These are phyloP conservation scores for Heliothis subflexa DNA, from an alignment of 1,140 invertebrate genomes.

Conservation along the genomic window DNA sequence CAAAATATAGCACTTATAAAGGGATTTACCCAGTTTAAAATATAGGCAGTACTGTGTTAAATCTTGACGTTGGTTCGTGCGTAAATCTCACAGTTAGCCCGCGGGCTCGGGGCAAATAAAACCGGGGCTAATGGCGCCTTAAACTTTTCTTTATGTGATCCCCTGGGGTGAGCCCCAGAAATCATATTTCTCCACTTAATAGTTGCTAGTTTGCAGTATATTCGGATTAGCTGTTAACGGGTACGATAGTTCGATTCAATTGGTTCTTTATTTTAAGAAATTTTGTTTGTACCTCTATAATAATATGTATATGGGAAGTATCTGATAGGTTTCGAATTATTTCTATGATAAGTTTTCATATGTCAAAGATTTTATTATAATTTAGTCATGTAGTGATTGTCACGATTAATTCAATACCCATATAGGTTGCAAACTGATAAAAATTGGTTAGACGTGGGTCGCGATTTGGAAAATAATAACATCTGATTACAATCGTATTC, in stretches of 20 bases:
- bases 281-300: too few relatives aligned
- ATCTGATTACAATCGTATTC: not conserved
- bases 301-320: not conserved
- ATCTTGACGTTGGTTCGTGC: constrained; percentile 44
- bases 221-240: constrained; percentile 56
- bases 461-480: too few relatives aligned
- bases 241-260: constrained; percentile 6
- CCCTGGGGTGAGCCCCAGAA: constrained; percentile 58
- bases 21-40: constrained; percentile 45
- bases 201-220: constrained; percentile 60
- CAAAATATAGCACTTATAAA: constrained; percentile 27
- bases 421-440: too few relatives aligned
- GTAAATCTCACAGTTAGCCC: constrained; percentile 57
- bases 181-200: constrained; percentile 67
- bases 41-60: constrained; percentile 42
- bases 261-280: not conserved
- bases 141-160: constrained; percentile 71
- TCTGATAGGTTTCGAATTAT: too few relatives aligned
- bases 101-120: constrained; percentile 57
- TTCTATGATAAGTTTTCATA: too few relatives aligned
- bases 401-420: too few relatives aligned
- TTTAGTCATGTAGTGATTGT: too few relatives aligned
- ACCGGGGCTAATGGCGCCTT: constrained; percentile 65
- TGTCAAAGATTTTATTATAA: too few relatives aligned
- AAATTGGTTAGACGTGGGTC: too few relatives aligned